Base-by-base conservation (phyloP, 2,113 vertebrate species). In the Pleuronectes platessa region DNA sequence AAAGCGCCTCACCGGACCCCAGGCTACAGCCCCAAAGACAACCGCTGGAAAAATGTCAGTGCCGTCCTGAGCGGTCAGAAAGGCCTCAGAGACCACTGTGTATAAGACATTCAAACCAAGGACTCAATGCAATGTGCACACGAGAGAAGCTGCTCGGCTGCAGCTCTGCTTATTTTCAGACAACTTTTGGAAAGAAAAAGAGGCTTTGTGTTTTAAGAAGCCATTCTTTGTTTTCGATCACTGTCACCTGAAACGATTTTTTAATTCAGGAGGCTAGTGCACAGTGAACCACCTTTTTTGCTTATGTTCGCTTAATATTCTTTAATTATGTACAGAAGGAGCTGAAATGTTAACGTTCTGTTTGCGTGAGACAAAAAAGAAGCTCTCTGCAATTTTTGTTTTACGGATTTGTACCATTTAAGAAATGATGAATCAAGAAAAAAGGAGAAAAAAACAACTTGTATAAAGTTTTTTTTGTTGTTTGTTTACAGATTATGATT, bases 11-110 rank as follows among this genome's bases (percentile, higher is more conserved):
- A 93, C 90, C 95, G 96, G 94, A 96, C 94, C 90, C 87, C 88
- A 8, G 86, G 90, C 51, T 92, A 90, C 92, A 94, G 94, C 94
- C 96, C 97, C 92, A 96, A 97, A 95, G 97, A 98, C 95, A 99
- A 98, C 95, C 95, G 96, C 68, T 95, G 95, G 67, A 95, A 96
- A 95, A 95, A 96, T 86, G 88, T 92, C 92, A 95, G 93, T 61
- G 90, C 92, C 62, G 92, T 88, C 78, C 74, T 85, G 62, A 90
- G 73, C 78, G 86, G 93, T 90, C 90, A 91, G 17, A 91, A 90
- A 90, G 95, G 94, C 70, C 92, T 91, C 91, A 94, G 92, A 95
- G 95, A 96, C 90, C 95, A 95, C 85, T 91, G 90, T 31, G 84
- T 92, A 68, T 92, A 75, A 88, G 89, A 81, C 14, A 62, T 64